A percentile compares a stretch with the other conserved stretches of the same genome.
These are phyloP conservation scores for Daktulosphaira vitifoliae DNA, from an alignment of 1,140 invertebrate species.

Conservation along the genomic window DNA sequence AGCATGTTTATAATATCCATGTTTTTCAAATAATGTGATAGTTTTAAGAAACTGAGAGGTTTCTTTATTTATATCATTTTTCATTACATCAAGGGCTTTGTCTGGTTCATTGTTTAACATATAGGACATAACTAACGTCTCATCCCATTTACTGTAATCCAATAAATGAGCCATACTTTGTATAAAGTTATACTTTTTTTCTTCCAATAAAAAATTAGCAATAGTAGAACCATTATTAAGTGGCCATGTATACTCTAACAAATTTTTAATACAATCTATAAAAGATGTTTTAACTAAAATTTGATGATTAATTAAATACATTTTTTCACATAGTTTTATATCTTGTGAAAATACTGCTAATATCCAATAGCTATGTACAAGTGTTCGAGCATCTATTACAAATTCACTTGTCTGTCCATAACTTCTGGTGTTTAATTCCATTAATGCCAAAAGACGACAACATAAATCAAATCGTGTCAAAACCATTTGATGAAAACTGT, in stretches of 20 bases:
- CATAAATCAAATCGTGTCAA: constrained; percentile 18
- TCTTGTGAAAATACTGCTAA: constrained; percentile 16
- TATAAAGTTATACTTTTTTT: constrained; percentile 13
- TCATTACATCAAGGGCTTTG: constrained; percentile 5
- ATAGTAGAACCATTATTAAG: background rate
- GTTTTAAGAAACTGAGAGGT: background rate
- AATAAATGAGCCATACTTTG: constrained; percentile 12
- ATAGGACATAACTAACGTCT: constrained; percentile 16
- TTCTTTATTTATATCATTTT: constrained; percentile 5
- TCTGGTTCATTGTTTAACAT: constrained; percentile 29
- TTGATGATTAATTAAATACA: background rate
- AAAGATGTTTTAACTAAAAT: background rate
- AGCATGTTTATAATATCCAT: constrained; percentile 13
- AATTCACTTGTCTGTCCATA: constrained; percentile 1
- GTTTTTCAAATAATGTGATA: constrained; percentile 23
- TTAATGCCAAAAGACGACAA: constrained; percentile 20
- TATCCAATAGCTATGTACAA: constrained; percentile 20
- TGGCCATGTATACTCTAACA: constrained; percentile 17
- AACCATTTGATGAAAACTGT: constrained; percentile 15
- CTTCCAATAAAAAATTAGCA: constrained; percentile 18
- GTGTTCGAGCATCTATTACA: constrained; percentile 4
- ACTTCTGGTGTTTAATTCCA: background rate
- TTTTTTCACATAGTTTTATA: constrained; percentile 22
- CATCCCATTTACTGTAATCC: constrained; percentile 8
- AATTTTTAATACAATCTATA: background rate